phyloP scores from a whole-genome alignment of 2,113 vertebrate species.

The Callipepla californica region DNA sequence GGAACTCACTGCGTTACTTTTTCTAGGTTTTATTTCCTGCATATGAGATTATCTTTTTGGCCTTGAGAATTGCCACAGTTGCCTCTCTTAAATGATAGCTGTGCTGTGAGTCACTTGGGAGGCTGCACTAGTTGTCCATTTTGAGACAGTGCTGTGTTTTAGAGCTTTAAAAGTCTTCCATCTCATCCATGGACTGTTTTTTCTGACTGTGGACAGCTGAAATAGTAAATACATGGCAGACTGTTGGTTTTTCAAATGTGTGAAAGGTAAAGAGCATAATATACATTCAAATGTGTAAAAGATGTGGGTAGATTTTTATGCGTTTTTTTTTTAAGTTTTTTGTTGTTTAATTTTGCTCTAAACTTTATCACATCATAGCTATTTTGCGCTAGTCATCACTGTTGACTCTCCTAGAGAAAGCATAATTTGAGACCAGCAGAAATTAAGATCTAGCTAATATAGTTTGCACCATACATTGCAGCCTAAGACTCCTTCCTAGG shows the following conservation, averaged over 20 bases:
- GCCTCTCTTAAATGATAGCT: background rate
- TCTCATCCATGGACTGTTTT: background rate
- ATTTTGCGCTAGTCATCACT: background rate
- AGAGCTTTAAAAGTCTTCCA: background rate
- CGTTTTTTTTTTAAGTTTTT: too few species aligned
- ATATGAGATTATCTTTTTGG: background rate
- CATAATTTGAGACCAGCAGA: background rate
- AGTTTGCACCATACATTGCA: background rate
- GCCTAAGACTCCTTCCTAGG: background rate
- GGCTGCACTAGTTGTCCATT: background rate
- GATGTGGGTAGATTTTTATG: too few species aligned
- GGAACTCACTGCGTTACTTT: background rate
- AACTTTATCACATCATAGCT: accelerated
- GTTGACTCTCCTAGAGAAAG: background rate
- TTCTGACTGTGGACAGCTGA: background rate
- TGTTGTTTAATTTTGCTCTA: background rate
- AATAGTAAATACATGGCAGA: background rate
- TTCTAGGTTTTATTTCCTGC: too few species aligned
- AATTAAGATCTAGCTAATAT: background rate
- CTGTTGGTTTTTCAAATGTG: background rate
- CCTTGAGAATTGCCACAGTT: background rate
- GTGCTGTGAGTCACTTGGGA: background rate
- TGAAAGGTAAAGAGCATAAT: background rate
- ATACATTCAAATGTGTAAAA: background rate
- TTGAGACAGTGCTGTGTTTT: background rate